These are phyloP conservation scores for Watsonalla binaria DNA, from an alignment of 2,888 invertebrate genomes.

Conservation along the genomic window DNA sequence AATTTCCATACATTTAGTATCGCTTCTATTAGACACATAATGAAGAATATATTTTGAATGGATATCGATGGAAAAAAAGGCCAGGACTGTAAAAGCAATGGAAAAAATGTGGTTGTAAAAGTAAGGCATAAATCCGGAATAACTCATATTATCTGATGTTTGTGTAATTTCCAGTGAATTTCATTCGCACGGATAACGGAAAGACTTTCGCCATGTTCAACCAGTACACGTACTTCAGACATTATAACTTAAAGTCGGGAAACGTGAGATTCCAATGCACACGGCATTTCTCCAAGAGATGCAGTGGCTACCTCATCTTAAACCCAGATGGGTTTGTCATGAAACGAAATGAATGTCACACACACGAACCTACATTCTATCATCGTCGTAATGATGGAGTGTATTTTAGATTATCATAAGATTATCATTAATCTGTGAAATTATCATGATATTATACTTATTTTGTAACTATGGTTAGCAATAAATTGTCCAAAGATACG, in stretches of 20 bases:
- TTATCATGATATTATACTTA: too few relatives aligned
- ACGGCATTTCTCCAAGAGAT: slow-evolving; percentile 21
- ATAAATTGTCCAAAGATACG: too few relatives aligned
- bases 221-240: slow-evolving; percentile 21
- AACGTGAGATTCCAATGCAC: slow-evolving; percentile 27
- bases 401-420: not conserved
- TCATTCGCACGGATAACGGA: slow-evolving; percentile 16
- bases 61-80: not conserved
- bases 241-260: slow-evolving; percentile 20
- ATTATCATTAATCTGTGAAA: not conserved
- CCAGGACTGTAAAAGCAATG: too few relatives aligned
- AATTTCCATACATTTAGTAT: too few relatives aligned
- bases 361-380: slow-evolving; percentile 15
- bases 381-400: slow-evolving; percentile 7
- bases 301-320: slow-evolving; percentile 17
- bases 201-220: slow-evolving; percentile 20
- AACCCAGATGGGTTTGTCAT: slow-evolving; percentile 9
- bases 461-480: too few relatives aligned
- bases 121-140: not conserved
- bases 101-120: too few relatives aligned
- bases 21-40: too few relatives aligned
- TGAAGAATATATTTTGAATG: too few relatives aligned
- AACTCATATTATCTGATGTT: not conserved
- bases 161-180: slow-evolving; percentile 16
- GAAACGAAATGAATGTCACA: slow-evolving; percentile 14